Evolutionary conservation across 92 coral and sea anemone genomes (phyloP).

Genomic region (Meandrina meandrites): DNA sequence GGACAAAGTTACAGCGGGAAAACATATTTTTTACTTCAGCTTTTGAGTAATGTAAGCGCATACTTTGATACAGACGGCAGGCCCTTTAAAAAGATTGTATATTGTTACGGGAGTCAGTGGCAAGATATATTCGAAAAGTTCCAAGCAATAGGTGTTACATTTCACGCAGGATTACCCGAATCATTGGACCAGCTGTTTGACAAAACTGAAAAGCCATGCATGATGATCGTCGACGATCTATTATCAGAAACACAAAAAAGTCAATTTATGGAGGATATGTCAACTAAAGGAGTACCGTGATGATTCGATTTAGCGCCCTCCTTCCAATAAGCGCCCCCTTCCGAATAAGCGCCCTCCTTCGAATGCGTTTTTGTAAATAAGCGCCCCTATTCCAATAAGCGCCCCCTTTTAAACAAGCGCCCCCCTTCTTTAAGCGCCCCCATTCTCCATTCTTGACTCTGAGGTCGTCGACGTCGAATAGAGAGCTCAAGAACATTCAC

Average conservation of each 20-base stretch:
- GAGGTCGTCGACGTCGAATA: too few species aligned
- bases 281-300: slow-evolving; percentile 7
- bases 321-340: too few species aligned
- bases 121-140: background rate
- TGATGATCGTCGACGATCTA: background rate
- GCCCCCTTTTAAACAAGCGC: too few species aligned
- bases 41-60: background rate
- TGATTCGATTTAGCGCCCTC: too few species aligned
- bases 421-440: too few species aligned
- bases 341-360: too few species aligned
- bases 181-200: background rate
- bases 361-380: too few species aligned
- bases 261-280: slow-evolving; percentile 4
- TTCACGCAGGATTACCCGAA: background rate
- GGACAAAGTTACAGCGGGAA: background rate
- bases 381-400: too few species aligned
- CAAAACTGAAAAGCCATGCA: background rate
- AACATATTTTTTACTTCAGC: background rate
- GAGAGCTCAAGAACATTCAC: too few species aligned
- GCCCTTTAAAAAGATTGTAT: background rate
- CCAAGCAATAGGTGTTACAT: background rate
- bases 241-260: background rate
- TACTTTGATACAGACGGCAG: background rate
- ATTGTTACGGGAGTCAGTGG: slow-evolving; percentile 1
- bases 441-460: too few species aligned